These are phyloP conservation scores for Clunio marinus DNA, from an alignment of 2,888 invertebrate species.

Conservation along the genomic window DNA sequence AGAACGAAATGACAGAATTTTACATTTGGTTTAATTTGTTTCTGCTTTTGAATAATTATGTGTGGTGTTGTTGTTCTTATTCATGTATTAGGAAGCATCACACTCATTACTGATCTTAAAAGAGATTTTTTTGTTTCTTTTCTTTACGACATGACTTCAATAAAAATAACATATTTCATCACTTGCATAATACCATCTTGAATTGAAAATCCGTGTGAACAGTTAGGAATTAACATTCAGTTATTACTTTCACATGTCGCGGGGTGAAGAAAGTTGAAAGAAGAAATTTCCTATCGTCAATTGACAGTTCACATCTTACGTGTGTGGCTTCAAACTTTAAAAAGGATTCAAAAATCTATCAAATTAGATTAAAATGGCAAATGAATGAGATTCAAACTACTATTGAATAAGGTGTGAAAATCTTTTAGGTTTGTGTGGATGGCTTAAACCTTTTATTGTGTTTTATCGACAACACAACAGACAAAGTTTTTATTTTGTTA, in stretches of 20 bases:
- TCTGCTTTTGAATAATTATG: constrained; percentile 38
- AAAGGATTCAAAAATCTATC: neutral
- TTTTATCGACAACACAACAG: no score
- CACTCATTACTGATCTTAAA: neutral
- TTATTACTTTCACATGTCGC: constrained; percentile 14
- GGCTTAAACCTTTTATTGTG: neutral
- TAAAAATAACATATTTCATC: constrained; percentile 38
- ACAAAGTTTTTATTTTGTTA: no score
- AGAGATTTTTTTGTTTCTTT: neutral
- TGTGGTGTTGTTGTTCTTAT: constrained; percentile 28
- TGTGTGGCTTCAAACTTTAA: neutral
- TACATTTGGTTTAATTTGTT: constrained; percentile 38
- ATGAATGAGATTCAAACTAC: neutral
- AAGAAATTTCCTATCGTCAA: constrained; percentile 5
- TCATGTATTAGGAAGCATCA: neutral
- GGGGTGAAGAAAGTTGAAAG: no score
- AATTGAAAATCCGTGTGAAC: constrained; percentile 37
- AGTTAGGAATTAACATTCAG: constrained; percentile 22
- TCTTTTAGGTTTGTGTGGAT: neutral
- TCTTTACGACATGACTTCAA: constrained; percentile 28
- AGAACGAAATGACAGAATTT: constrained; percentile 31
- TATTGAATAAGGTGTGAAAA: neutral
- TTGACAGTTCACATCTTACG: constrained; percentile 14
- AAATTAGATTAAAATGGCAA: constrained; percentile 5
- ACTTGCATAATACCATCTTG: constrained; percentile 28